phyloP scores from a whole-genome alignment of 2,888 invertebrate genomes.

The Volucella bombylans region DNA sequence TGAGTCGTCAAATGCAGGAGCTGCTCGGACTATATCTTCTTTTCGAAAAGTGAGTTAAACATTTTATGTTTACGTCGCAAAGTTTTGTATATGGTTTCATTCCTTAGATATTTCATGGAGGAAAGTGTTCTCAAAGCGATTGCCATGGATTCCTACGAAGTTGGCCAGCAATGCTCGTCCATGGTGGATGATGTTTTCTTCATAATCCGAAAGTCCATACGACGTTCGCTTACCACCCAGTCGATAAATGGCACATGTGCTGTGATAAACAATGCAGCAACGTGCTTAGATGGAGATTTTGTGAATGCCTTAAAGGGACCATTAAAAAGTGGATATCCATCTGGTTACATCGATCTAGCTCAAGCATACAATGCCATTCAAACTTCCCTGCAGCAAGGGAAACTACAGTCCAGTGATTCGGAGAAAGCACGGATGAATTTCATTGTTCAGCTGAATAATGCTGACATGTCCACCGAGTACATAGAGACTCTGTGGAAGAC shows the following conservation, averaged over 20 bases:
- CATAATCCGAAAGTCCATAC: constrained; percentile 97
- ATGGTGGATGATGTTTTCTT: constrained; percentile 99
- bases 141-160: constrained; percentile 88
- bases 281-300: constrained; percentile 93
- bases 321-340: constrained; percentile 89
- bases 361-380: constrained; percentile 93
- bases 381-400: constrained; percentile 90
- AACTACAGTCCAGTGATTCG: constrained; percentile 89
- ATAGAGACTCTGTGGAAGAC: constrained; percentile 92
- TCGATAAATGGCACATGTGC: constrained; percentile 98
- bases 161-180: constrained; percentile 91
- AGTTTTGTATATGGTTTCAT: neutral
- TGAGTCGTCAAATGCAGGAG: constrained; percentile 91
- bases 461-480: constrained; percentile 95
- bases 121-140: constrained; percentile 97
- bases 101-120: constrained; percentile 91
- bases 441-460: constrained; percentile 92
- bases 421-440: constrained; percentile 91
- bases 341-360: constrained; percentile 89
- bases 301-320: constrained; percentile 88
- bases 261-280: constrained; percentile 95
- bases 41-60: constrained; percentile 88
- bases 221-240: constrained; percentile 94
- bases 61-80: neutral
- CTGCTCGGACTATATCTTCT: constrained; percentile 93